These are phyloP conservation scores for Epizoanthus rinbou DNA, from an alignment of 92 coral and sea anemone genomes.

Conservation along the genomic window DNA sequence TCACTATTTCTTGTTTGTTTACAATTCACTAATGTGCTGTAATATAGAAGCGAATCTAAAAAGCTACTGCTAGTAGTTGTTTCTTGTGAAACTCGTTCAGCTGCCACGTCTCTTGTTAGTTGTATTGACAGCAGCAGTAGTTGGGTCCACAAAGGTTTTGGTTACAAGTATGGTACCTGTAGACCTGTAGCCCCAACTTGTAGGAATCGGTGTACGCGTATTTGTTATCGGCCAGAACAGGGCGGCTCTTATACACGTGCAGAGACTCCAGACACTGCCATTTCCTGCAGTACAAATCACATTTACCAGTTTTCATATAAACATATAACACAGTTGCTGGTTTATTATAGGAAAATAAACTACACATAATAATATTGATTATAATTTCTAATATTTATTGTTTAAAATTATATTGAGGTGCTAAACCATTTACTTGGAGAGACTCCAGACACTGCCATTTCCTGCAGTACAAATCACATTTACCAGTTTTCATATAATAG, in stretches of 20 bases:
- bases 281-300: constrained; percentile 9
- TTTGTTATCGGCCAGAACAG: constrained; percentile 41
- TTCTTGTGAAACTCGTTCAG: too few species aligned
- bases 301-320: background rate
- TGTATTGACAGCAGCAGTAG: constrained; percentile 49
- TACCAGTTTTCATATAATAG: background rate
- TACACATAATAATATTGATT: background rate
- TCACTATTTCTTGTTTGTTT: too few species aligned
- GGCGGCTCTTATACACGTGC: constrained; percentile 26
- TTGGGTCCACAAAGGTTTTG: constrained; percentile 43
- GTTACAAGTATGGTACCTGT: constrained; percentile 39
- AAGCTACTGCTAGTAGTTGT: too few species aligned
- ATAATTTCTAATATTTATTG: too few species aligned
- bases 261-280: constrained; percentile 45
- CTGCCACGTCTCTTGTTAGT: background rate
- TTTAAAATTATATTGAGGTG: too few species aligned
- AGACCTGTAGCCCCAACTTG: constrained; percentile 46
- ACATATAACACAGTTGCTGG: background rate
- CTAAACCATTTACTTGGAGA: background rate
- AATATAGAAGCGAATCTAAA: too few species aligned
- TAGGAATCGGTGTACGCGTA: constrained; percentile 41
- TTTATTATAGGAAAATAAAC: too few species aligned
- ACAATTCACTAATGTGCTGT: too few species aligned
- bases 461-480: constrained; percentile 1
- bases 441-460: constrained; percentile 42